Base-by-base conservation (phyloP, 2,113 vertebrate species). In the Sclerurus mexicanus region DNA sequence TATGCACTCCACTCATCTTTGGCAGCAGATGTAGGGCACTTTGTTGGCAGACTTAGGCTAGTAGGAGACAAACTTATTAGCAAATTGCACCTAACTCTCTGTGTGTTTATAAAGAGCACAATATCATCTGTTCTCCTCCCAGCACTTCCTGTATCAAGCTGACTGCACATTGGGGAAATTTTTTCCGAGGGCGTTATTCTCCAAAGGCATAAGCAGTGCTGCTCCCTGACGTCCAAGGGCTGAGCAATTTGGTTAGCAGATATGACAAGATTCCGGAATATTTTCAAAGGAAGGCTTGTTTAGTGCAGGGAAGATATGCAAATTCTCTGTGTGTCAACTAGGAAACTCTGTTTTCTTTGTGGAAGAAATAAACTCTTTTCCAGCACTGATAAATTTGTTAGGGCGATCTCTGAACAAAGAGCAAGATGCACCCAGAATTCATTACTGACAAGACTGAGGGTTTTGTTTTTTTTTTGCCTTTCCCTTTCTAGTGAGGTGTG, bases 401-500 rank as follows among this genome's bases (percentile, higher is more conserved):
- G 55, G 39, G 21, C 0, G 1, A 66, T 52, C 79, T 62, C 58
- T 22, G 30, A 59, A 28, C 19, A 72, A 85, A 89, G 50, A 56
- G 2, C 30, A 81, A 82, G 58, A 85, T 20, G 40, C 7, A 72
- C 9, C 3, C 35, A 76, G 67, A 75, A 85, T 27, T 75, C 42
- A 68, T 30, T 6, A 6, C 24, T 53, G 22, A 53, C 20, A 40
- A 85, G 79, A 63, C 12, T 28, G 59, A 74, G 15, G 21, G 1
- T 7, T 7, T 66, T 73, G 12, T 1, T 22, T 39, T 24, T 60
- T 8, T 55, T 25, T 19, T 2, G 8, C 75, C 23, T 21, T 14
- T 1, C 1, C 2, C 12, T 10, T 5, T 1, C 9, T 8, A 19
- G 6, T 27, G 31, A 81, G 7, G 12, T 42, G 10, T 7, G 11